phyloP scores from a whole-genome alignment of 2,113 vertebrate species.

The Caretta caretta region DNA sequence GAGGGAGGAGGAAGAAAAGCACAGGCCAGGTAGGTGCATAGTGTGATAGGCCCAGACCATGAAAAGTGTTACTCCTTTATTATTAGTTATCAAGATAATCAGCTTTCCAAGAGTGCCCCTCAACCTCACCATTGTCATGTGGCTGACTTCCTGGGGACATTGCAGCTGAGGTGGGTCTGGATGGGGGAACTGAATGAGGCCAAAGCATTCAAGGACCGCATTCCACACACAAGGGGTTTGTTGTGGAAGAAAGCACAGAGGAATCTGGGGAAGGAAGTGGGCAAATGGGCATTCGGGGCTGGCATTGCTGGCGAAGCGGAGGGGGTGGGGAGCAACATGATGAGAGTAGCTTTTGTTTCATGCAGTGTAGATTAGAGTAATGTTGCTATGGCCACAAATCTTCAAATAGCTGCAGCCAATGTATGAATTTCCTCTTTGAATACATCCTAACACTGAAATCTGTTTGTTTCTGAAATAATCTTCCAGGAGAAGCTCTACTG shows the following conservation, averaged over 20 bases:
- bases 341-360: conserved; percentile 52
- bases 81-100: not conserved
- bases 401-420: conserved; percentile 59
- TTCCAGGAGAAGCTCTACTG: not conserved
- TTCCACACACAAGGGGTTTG: rapidly evolving
- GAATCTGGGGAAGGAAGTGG: not conserved
- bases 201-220: not conserved
- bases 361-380: conserved; percentile 28
- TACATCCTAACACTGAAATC: conserved; percentile 2
- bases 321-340: not conserved
- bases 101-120: rapidly evolving
- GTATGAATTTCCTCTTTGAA: conserved; percentile 53
- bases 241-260: not conserved
- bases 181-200: not conserved
- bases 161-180: not conserved
- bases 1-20: not conserved
- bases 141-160: not conserved
- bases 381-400: conserved; percentile 72
- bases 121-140: not conserved
- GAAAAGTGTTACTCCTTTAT: not conserved
- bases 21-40: rapidly evolving
- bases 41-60: not conserved
- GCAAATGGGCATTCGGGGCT: not conserved
- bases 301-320: rapidly evolving
- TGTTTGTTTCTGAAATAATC: conserved; percentile 10